Conservation (phyloP, 1,140 invertebrate species). For the Achroia grisella region DNA sequence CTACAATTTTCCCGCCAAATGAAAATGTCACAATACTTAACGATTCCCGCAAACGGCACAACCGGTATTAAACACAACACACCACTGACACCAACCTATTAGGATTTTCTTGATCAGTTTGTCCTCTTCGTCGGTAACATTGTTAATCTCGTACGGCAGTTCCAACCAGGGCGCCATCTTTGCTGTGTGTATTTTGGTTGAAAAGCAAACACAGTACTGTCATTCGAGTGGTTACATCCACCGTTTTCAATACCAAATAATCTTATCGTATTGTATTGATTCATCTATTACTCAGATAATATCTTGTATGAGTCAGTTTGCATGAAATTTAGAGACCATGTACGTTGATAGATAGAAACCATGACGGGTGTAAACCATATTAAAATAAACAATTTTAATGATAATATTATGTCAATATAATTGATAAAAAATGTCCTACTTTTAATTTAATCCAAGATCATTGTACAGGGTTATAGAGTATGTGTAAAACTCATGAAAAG, state of each 20-base stretch:
- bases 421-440: too few species aligned
- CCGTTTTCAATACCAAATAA: slow-evolving; percentile 8
- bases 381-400: too few species aligned
- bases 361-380: too few species aligned
- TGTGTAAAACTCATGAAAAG: too few species aligned
- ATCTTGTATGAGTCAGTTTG: not conserved
- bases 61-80: slow-evolving; percentile 8
- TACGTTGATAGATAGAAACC: not conserved
- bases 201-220: not conserved
- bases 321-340: slow-evolving; percentile 5
- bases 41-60: slow-evolving; percentile 5
- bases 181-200: not conserved
- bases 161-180: slow-evolving; percentile 40
- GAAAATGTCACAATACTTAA: too few species aligned
- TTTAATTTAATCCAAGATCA: too few species aligned
- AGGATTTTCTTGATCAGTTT: slow-evolving; percentile 54
- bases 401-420: too few species aligned
- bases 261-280: slow-evolving; percentile 10
- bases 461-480: too few species aligned
- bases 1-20: too few species aligned
- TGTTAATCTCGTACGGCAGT: slow-evolving; percentile 42
- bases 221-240: not conserved
- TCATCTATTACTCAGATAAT: not conserved
- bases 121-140: slow-evolving; percentile 44
- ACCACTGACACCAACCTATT: slow-evolving; percentile 22